Conservation (phyloP, 1,140 invertebrate species). For the Colletes gigas region DNA sequence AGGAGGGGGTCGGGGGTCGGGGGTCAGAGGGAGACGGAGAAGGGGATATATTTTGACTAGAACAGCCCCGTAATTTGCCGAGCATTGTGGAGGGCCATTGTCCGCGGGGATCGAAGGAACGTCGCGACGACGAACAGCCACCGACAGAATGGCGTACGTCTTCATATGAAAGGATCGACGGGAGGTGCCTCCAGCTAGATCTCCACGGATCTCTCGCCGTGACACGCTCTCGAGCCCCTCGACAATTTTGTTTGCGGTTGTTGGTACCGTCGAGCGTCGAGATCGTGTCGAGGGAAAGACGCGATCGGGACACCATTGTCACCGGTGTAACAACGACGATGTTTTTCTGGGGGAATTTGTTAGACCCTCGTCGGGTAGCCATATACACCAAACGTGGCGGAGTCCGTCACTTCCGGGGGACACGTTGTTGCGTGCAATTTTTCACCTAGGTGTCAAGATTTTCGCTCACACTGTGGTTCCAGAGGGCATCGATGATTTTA, state of each 20-base stretch:
- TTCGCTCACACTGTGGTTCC: no score
- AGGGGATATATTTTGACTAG: conserved; percentile 75
- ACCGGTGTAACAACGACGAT: conserved; percentile 7
- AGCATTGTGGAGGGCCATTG: conserved; percentile 72
- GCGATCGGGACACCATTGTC: conserved; percentile 39
- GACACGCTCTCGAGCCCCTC: neutral
- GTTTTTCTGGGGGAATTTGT: neutral
- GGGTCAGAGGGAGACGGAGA: conserved; percentile 10
- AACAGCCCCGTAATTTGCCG: conserved; percentile 75
- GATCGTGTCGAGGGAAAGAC: conserved; percentile 17
- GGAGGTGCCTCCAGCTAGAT: conserved; percentile 12
- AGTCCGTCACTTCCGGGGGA: neutral
- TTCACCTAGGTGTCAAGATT: neutral
- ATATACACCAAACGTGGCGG: no score
- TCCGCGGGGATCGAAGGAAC: conserved; percentile 60
- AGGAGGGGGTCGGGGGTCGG: conserved; percentile 27
- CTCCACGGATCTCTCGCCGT: neutral
- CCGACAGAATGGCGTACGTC: conserved; percentile 37
- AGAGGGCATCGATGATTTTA: no score
- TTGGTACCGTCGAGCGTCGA: conserved; percentile 52
- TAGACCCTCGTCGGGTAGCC: neutral
- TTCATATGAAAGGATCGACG: conserved; percentile 40
- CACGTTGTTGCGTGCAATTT: neutral
- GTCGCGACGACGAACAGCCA: conserved; percentile 53
- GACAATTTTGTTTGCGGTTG: conserved; percentile 70